These are phyloP conservation scores for Eptesicus fuscus DNA, from an alignment of 2,113 vertebrate species.

Conservation along the genomic window DNA sequence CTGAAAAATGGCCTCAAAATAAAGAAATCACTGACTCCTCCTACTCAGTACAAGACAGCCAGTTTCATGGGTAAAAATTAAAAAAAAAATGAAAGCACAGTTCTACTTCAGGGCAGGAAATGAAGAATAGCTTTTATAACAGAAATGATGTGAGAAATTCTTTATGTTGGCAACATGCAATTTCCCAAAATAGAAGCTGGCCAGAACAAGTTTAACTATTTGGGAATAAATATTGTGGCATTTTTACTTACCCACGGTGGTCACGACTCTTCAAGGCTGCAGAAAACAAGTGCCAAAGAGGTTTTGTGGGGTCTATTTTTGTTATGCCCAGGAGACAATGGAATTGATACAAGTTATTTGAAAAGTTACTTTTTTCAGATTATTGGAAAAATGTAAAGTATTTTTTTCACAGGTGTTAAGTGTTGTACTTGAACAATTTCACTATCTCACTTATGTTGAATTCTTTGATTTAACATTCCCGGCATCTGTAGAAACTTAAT, in stretches of 20 bases:
- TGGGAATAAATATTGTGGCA: constrained; percentile 12
- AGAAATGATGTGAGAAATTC: constrained; percentile 48
- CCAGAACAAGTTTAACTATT: constrained; percentile 42
- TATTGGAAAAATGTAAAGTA: constrained; percentile 23
- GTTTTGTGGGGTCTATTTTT: background rate
- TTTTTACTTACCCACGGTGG: constrained; percentile 19
- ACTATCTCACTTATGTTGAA: constrained; percentile 44
- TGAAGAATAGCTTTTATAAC: constrained; percentile 52
- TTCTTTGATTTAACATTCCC: constrained; percentile 65
- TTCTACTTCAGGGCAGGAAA: constrained; percentile 33
- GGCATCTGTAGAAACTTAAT: constrained; percentile 69
- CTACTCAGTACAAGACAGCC: constrained; percentile 11
- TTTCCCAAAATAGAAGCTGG: constrained; percentile 61
- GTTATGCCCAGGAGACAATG: background rate
- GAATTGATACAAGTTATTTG: background rate
- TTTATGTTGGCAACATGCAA: constrained; percentile 49
- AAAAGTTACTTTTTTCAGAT: constrained; percentile 11
- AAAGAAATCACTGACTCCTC: constrained; percentile 2
- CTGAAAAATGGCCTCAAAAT: constrained; percentile 46
- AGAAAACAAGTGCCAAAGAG: background rate
- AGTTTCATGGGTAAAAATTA: background rate
- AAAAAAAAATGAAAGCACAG: background rate
- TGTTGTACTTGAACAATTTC: constrained; percentile 37
- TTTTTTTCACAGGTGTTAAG: background rate
- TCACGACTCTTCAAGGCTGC: background rate